Percentiles rank a stretch among this genome's conserved stretches.
These are phyloP conservation scores for Dissostichus mawsoni DNA, from an alignment of 2,113 vertebrate species.

Conservation along the genomic window DNA sequence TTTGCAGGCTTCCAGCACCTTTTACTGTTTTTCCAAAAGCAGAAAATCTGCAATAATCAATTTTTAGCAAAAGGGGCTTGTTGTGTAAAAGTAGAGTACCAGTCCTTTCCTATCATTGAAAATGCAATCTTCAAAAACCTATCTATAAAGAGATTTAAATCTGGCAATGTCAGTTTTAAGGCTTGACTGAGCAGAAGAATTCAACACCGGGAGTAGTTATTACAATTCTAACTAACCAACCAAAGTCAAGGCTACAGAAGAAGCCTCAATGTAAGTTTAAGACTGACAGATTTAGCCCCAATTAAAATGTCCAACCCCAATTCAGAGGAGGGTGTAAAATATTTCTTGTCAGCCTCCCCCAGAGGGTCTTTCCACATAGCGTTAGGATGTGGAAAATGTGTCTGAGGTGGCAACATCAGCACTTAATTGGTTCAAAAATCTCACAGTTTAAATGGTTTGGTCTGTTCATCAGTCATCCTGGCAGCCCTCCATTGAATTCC, in stretches of 20 bases:
- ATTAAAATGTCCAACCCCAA: slow-evolving; percentile 68
- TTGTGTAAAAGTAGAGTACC: slow-evolving; percentile 2
- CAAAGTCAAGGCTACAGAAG: slow-evolving; percentile 14
- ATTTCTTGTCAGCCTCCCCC: slow-evolving; percentile 57
- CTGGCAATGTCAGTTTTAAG: slow-evolving; percentile 25
- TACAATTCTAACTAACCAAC: neutral
- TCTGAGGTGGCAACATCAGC: slow-evolving; percentile 59
- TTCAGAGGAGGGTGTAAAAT: slow-evolving; percentile 43
- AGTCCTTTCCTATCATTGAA: neutral
- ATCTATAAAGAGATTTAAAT: slow-evolving; percentile 9
- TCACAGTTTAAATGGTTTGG: slow-evolving; percentile 46
- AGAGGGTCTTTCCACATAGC: slow-evolving; percentile 35
- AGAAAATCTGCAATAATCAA: slow-evolving; percentile 12
- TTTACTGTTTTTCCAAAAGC: neutral
- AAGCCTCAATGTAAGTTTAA: slow-evolving; percentile 33
- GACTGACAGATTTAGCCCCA: slow-evolving; percentile 62
- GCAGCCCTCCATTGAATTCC: slow-evolving; percentile 6
- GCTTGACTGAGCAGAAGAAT: neutral
- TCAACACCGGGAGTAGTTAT: slow-evolving; percentile 6
- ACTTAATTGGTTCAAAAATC: slow-evolving; percentile 73
- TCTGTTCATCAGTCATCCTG: slow-evolving; percentile 58
- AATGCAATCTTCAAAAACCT: slow-evolving; percentile 15
- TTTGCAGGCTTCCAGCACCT: neutral
- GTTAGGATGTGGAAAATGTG: slow-evolving; percentile 50
- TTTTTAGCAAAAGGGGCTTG: neutral